A percentile compares a stretch with the other conserved stretches of the same genome.
phyloP scores from a whole-genome alignment of 1,140 invertebrate genomes.

The Dermatophagoides farinae region DNA sequence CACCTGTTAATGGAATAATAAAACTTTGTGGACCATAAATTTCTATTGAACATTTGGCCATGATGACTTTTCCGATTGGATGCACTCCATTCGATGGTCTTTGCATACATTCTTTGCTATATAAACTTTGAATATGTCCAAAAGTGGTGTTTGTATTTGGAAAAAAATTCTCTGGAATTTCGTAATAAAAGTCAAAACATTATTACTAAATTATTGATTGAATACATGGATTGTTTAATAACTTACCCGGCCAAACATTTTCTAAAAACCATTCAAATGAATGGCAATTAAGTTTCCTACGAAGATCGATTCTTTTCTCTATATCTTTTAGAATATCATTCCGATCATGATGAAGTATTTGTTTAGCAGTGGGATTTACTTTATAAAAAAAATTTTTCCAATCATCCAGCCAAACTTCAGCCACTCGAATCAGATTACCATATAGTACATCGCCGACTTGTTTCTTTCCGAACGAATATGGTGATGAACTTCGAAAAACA shows the following conservation, averaged over 20 bases:
- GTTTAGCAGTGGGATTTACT: slow-evolving; percentile 35
- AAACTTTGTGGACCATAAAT: slow-evolving; percentile 42
- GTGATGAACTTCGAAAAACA: slow-evolving; percentile 82
- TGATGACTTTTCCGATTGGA: slow-evolving; percentile 38
- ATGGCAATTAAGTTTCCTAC: slow-evolving; percentile 59
- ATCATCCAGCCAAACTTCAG: slow-evolving; percentile 84
- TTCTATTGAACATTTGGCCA: slow-evolving; percentile 29
- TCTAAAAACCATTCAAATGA: slow-evolving; percentile 86
- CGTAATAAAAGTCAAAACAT: neutral
- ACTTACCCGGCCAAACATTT: slow-evolving; percentile 53
- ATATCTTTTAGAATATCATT: slow-evolving; percentile 31
- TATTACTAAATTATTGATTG: neutral
- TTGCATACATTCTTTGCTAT: slow-evolving; percentile 36
- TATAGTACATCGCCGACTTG: slow-evolving; percentile 66
- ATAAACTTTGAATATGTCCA: slow-evolving; percentile 37
- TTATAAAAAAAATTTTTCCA: slow-evolving; percentile 79
- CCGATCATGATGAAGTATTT: neutral
- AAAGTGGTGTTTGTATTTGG: slow-evolving; percentile 60
- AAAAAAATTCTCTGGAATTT: slow-evolving; percentile 50
- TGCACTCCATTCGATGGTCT: slow-evolving; percentile 32
- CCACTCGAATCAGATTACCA: slow-evolving; percentile 65
- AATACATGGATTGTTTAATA: slow-evolving; percentile 23
- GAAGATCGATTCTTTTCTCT: slow-evolving; percentile 43
- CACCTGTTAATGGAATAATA: slow-evolving; percentile 34
- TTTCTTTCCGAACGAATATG: slow-evolving; percentile 56